Conservation (phyloP, 2,888 invertebrate genomes). For the Timandra comae region DNA sequence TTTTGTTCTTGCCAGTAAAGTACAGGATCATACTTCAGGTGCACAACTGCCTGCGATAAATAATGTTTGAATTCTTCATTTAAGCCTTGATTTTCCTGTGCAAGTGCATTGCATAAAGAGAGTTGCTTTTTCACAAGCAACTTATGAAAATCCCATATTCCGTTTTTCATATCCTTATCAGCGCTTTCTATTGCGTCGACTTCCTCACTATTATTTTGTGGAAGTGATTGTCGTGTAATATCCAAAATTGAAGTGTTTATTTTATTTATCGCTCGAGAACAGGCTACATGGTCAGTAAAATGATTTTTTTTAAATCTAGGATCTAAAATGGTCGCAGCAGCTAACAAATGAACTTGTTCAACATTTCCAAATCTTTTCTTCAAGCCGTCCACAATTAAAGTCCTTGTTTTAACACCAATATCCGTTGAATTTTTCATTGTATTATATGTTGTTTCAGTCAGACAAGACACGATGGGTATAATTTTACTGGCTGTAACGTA, state of each 20-base stretch:
- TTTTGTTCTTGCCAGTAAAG: constrained; percentile 33
- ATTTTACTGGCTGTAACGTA: too few species aligned
- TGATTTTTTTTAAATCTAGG: too few species aligned
- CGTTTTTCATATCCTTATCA: constrained; percentile 17
- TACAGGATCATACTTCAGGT: constrained; percentile 29
- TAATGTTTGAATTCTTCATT: constrained; percentile 30
- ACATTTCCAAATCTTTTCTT: too few species aligned
- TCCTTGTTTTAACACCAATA: too few species aligned
- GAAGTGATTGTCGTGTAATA: constrained; percentile 18
- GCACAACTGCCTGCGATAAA: constrained; percentile 33
- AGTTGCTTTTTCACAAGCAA: constrained; percentile 25
- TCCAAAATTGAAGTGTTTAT: constrained; percentile 25
- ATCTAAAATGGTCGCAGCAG: too few species aligned
- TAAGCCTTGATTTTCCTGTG: constrained; percentile 24
- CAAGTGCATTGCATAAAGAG: constrained; percentile 19
- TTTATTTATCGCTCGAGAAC: constrained; percentile 3
- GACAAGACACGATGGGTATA: too few species aligned
- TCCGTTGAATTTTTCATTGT: too few species aligned
- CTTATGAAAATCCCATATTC: constrained; percentile 24
- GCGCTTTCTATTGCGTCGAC: constrained; percentile 17
- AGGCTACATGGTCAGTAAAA: too few species aligned
- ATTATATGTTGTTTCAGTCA: too few species aligned
- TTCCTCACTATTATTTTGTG: constrained; percentile 24
- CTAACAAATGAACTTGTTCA: too few species aligned
- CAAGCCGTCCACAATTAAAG: too few species aligned